Base-by-base conservation (phyloP, 2,113 vertebrate species). In the Pseudopipra pipra region DNA sequence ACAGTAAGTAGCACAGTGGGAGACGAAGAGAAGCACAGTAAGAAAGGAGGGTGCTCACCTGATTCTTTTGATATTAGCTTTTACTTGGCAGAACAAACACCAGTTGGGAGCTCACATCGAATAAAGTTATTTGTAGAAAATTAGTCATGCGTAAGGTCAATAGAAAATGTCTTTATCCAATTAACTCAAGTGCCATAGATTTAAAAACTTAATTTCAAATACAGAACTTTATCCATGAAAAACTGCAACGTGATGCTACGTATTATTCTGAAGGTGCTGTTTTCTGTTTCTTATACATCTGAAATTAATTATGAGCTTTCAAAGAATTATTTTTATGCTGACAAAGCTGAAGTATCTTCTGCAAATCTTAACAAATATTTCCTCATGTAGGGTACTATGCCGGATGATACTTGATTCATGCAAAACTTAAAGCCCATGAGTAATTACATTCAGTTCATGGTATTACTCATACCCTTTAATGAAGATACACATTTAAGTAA, bases 91-190 rank as follows among this genome's bases (percentile, higher is more conserved):
- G 68, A 86, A 85, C 35, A 47, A 89, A 47, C 52, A 88, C 49
- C 44, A 84, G 14, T 46, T 92, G 74, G 75, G 43, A 87, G 44
- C 56, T 88, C 41, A 78, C 41, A 46, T 0, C 31, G 43, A 81
- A 90, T 63, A 74, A 92, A 74, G 82, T 77, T 96, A 80, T 95
- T 97, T 91, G 30, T 24, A 41, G 77, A 73, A 87, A 93, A 86
- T 90, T 86, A 85, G 49, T 94, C 76, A 96, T 91, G 68, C 25
- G 11, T 25, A 44, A 85, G 84, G 61, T 93, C 87, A 95, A 63
- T 70, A 97, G 85, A 80, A 90, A 96, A 85, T 65, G 17, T 82
- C 79, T 82, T 96, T 81, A 94, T 95, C 62, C 74, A 96, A 95
- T 94, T 94, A 95, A 95, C 72, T 96, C 51, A 94, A 95, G 87